Percentiles rank a stretch among this genome's conserved stretches.
Evolutionary conservation across 2,797 vertebrate genomes (phyloP).

Genomic region (Peromyscus melanophrys): DNA sequence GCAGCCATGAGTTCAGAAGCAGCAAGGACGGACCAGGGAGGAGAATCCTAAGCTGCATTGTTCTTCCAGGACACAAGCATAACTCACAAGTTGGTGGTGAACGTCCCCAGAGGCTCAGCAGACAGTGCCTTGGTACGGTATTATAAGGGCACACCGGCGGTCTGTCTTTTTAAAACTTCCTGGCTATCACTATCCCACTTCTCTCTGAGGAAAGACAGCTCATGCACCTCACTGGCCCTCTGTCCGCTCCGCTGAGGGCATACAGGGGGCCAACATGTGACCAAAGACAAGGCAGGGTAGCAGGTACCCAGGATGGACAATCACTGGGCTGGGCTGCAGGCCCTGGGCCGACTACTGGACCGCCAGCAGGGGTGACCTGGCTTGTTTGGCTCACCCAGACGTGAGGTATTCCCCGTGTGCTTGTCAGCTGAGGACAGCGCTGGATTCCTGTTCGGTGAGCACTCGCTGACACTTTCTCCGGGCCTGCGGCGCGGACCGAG

Average conservation of each 20-base stretch:
- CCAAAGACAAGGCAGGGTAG: fast-evolving
- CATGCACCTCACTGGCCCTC: neutral
- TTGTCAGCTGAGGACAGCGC: neutral
- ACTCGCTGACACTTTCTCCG: neutral
- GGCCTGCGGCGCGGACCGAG: neutral
- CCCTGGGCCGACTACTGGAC: neutral
- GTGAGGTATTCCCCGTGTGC: neutral
- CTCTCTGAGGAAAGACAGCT: neutral
- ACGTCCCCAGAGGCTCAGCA: neutral
- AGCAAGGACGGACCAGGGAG: neutral
- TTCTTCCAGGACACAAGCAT: neutral
- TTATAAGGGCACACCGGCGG: neutral
- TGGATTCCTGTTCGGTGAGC: neutral
- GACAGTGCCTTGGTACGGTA: neutral
- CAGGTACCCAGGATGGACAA: neutral
- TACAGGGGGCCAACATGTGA: neutral
- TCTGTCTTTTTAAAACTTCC: neutral
- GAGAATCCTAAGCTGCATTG: neutral
- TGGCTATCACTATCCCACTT: neutral
- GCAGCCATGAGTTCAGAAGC: neutral
- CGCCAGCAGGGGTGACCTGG: neutral
- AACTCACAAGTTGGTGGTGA: neutral
- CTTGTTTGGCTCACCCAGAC: neutral
- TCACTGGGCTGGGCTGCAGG: neutral
- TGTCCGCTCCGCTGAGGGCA: neutral